Percentiles rank a stretch among this genome's conserved stretches.
phyloP scores from a whole-genome alignment of 2,113 vertebrate genomes.

The Ceyx melanurus region DNA sequence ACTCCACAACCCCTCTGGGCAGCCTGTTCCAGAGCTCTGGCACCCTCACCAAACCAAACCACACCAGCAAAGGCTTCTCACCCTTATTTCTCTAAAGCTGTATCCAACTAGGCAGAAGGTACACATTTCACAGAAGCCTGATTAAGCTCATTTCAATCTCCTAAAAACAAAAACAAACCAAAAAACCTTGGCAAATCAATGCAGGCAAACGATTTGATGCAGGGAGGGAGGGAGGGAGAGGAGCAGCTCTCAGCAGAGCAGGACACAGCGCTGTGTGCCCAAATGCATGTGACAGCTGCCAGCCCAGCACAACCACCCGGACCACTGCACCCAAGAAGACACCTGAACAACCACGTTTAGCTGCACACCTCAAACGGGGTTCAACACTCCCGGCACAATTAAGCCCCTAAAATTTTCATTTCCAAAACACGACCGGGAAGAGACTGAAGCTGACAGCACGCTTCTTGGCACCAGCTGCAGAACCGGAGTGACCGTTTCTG shows the following conservation, averaged over 20 bases:
- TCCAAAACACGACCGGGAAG: background rate
- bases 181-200: background rate
- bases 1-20: no score
- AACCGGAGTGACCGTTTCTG: background rate
- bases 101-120: accelerated
- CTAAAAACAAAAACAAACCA: background rate
- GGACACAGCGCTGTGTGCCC: background rate
- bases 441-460: background rate
- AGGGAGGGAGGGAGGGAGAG: background rate
- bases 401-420: no score
- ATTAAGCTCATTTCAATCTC: background rate
- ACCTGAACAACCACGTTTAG: background rate
- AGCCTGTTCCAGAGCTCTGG: no score
- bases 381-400: no score
- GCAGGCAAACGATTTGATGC: background rate
- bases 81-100: background rate
- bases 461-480: background rate
- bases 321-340: background rate
- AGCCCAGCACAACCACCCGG: background rate
- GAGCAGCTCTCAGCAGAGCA: background rate
- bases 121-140: background rate
- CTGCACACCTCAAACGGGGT: accelerated
- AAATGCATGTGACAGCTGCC: background rate
- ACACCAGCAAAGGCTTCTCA: background rate
- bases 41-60: no score